A percentile compares a stretch with the other conserved stretches of the same genome.
phyloP scores from a whole-genome alignment of 2,888 invertebrate genomes.

The Theretra japonica region DNA sequence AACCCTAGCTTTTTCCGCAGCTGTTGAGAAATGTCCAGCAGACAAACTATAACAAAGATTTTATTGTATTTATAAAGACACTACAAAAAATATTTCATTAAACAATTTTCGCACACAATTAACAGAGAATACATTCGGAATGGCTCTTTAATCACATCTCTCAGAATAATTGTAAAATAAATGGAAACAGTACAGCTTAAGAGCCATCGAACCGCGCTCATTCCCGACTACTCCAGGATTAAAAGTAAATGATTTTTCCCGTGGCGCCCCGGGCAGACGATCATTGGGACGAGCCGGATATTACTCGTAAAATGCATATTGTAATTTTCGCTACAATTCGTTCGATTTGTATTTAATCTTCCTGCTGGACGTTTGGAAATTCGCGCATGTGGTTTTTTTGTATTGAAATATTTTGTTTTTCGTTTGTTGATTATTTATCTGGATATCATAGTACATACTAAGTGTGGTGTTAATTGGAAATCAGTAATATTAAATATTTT shows the following conservation, averaged over 20 bases:
- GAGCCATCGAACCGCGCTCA: neutral
- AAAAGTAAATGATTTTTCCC: constrained; percentile 7
- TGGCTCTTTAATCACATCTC: neutral
- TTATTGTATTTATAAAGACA: neutral
- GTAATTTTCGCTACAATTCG: constrained; percentile 15
- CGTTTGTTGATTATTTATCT: too few relatives aligned
- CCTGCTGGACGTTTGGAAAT: neutral
- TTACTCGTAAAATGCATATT: constrained; percentile 35
- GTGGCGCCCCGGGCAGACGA: neutral
- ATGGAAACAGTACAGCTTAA: neutral
- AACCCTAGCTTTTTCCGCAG: too few relatives aligned
- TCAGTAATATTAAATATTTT: too few relatives aligned
- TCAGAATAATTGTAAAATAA: neutral
- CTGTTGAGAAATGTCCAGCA: neutral
- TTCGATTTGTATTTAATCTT: neutral
- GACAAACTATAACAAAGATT: neutral
- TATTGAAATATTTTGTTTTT: too few relatives aligned
- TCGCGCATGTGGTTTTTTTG: too few relatives aligned
- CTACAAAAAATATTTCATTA: neutral
- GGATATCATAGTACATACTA: too few relatives aligned
- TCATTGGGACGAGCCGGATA: neutral
- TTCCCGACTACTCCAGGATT: neutral
- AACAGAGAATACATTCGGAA: neutral
- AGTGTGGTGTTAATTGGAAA: too few relatives aligned
- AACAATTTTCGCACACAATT: constrained; percentile 6